Evolutionary conservation across 2,888 invertebrate genomes (phyloP).

Genomic region (Cerceris rybyensis): DNA sequence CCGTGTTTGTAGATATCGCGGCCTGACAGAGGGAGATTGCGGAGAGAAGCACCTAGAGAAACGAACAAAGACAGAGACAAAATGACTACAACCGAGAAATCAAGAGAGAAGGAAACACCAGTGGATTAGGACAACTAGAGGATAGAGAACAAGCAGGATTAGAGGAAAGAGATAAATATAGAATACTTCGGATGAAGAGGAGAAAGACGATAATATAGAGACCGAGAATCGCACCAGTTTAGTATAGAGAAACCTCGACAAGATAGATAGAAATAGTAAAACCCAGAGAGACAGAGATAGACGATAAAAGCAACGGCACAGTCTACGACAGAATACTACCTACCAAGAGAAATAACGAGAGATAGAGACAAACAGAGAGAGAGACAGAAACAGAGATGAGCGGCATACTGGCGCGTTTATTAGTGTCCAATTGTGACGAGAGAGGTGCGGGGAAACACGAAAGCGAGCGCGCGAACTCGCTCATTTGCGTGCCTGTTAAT

Average conservation of each 20-base stretch:
- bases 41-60: neutral
- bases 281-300: neutral
- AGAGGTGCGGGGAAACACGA: conserved; percentile 68
- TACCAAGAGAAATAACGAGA: no score
- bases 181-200: neutral
- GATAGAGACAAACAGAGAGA: neutral
- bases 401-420: conserved; percentile 72
- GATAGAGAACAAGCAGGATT: neutral
- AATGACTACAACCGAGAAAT: neutral
- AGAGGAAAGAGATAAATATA: neutral
- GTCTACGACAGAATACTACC: neutral
- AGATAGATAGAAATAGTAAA: no score
- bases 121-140: neutral
- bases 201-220: neutral
- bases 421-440: conserved; percentile 79
- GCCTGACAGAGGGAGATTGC: conserved; percentile 15
- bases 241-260: no score
- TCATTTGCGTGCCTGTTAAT: conserved; percentile 81
- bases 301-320: neutral
- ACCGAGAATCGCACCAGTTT: neutral
- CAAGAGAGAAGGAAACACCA: conserved; percentile 4
- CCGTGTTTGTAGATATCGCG: conserved; percentile 67
- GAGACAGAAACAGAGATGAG: conserved; percentile 15
- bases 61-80: neutral
- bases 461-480: conserved; percentile 78